phyloP scores from a whole-genome alignment of 2,888 invertebrate species.

The Drosophila mulleri region DNA sequence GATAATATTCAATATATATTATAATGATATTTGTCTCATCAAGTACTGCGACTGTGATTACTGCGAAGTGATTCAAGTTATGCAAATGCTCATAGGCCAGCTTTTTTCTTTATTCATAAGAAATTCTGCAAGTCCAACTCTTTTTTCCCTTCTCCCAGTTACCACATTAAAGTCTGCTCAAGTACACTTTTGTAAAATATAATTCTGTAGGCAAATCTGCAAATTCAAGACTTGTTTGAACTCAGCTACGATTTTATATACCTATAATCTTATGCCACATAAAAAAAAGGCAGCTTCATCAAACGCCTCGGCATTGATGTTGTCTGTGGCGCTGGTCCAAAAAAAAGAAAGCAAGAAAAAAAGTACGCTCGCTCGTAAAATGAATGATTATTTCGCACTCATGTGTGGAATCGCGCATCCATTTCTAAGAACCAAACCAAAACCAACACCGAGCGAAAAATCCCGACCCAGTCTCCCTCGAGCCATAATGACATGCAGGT shows the following conservation, averaged over 20 bases:
- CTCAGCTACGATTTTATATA: constrained; percentile 14
- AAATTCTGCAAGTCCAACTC: background rate
- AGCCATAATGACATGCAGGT: constrained; percentile 73
- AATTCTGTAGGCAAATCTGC: background rate
- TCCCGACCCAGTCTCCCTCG: constrained; percentile 26
- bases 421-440: constrained; percentile 29
- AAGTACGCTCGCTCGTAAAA: constrained; percentile 35
- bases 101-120: too few relatives aligned
- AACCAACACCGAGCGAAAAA: constrained; percentile 4
- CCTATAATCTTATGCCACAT: constrained; percentile 5
- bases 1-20: constrained; percentile 16
- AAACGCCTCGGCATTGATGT: constrained; percentile 36
- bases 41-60: background rate
- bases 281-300: constrained; percentile 35
- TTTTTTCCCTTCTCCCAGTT: background rate
- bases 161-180: background rate
- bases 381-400: constrained; percentile 64
- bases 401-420: constrained; percentile 21
- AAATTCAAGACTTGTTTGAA: constrained; percentile 10
- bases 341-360: background rate
- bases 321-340: constrained; percentile 28
- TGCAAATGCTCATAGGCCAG: too few relatives aligned
- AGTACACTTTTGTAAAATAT: background rate
- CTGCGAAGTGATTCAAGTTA: too few relatives aligned
- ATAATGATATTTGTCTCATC: constrained; percentile 36